Evolutionary conservation across 1,140 invertebrate genomes (phyloP), one percentile per base, ranked within the genome.

Genomic region (Nilaparvata lugens): DNA sequence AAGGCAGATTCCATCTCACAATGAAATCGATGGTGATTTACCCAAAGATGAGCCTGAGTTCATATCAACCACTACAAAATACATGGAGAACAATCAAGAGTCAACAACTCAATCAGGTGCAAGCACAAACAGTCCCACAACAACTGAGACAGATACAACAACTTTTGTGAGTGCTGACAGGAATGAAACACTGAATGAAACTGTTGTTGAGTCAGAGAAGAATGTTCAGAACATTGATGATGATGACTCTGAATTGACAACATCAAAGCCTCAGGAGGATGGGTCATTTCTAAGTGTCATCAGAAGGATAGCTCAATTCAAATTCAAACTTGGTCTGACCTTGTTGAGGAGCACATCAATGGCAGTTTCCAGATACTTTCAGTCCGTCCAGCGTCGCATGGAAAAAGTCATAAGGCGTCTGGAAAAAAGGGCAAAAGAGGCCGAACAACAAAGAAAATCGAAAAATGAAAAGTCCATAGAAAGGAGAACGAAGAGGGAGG

Each of bases 301-400:
- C 28, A 75, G 72, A 63, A 75, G 72, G 56, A 64, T 80, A 23
- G 76, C 74, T 0, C 75, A 79, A 66, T 68, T 78, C 23, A 80
- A 80, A 68, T 65, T 80, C 9, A 68, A 73, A 61, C 58, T 80
- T 7, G 78, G 77, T 0, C 58, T 80, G n/a, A 74, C 73, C 6
- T 63, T 80, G 16, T 61, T 80, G 2, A 76, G 73, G 63, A 74
- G 74, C 43, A 78, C 79, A 0, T 75, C 77, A 43, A 75, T 78
- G 56, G 74, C 75, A 4, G 75, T 80, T 56, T 72, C 77, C 1
- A 73, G 71, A 59, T 80, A 79, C 62, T 64, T 80, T 4, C 75
- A 74, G 35, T 68, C 73, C 56, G 71, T 80, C 35, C 76, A 79
- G 62, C 77, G 75, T 62, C 72, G 72, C 62, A 73, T 79, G 65